Percentiles rank a stretch among this genome's conserved stretches.
Evolutionary conservation across 2,113 vertebrate species (phyloP).

Genomic region (Lamprotornis superbus): DNA sequence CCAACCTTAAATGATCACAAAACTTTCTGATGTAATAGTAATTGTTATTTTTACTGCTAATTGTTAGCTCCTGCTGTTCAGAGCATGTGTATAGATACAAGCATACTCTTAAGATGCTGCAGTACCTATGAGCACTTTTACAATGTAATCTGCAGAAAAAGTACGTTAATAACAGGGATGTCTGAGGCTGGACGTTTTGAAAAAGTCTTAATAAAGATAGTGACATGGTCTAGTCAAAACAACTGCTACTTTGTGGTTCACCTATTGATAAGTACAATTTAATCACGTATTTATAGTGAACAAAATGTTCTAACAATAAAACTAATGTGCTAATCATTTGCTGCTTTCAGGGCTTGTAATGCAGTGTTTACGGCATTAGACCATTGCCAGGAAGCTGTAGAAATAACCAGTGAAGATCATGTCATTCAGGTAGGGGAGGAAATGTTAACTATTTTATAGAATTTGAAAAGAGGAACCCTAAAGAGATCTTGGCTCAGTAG

Average conservation of each 20-base stretch:
- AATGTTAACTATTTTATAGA: not conserved
- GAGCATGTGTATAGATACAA: not conserved
- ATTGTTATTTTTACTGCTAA: not conserved
- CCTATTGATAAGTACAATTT: not conserved
- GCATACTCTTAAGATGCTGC: not conserved
- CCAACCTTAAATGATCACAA: not conserved
- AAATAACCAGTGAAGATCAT: slow-evolving; percentile 96
- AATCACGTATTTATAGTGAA: not conserved
- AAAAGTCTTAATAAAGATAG: not conserved
- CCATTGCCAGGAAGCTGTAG: slow-evolving; percentile 92
- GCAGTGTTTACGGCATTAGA: slow-evolving; percentile 92
- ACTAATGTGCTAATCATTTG: slow-evolving; percentile 44
- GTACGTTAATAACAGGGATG: not conserved
- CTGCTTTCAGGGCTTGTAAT: slow-evolving; percentile 87
- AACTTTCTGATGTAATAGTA: not conserved
- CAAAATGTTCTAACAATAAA: slow-evolving; percentile 1
- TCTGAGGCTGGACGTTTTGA: not conserved
- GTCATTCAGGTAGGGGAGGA: slow-evolving; percentile 86
- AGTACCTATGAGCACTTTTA: not conserved
- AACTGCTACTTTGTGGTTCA: not conserved
- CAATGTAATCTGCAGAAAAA: not conserved
- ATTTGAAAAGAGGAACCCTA: not conserved
- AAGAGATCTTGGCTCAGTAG: not conserved
- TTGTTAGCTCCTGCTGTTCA: not conserved
- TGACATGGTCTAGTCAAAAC: not conserved